These are phyloP conservation scores for Poeciliopsis infans DNA, from an alignment of 2,797 vertebrate species.

Conservation along the genomic window DNA sequence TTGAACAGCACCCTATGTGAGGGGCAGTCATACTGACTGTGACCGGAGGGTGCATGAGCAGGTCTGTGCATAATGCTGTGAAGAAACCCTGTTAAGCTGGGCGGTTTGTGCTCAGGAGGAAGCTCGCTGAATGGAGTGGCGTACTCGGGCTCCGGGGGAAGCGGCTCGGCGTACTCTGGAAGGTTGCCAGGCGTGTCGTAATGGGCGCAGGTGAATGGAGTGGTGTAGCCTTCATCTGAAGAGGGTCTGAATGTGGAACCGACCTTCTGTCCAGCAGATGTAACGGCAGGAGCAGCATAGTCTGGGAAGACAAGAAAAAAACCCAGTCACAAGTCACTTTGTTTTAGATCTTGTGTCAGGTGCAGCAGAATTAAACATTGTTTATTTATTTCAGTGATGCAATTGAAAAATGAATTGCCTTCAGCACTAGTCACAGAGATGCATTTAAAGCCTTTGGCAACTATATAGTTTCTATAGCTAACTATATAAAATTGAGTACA, in stretches of 20 bases:
- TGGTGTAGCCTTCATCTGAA: conserved; percentile 81
- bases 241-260: conserved; percentile 84
- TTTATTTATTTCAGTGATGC: not conserved
- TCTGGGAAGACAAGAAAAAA: conserved; percentile 66
- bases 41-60: not conserved
- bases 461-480: not conserved
- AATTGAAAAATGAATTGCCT: not conserved
- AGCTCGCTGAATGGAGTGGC: conserved; percentile 85
- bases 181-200: conserved; percentile 82
- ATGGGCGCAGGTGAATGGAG: conserved; percentile 82
- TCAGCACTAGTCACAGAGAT: not conserved
- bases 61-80: conserved; percentile 30
- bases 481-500: not conserved
- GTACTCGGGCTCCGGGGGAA: conserved; percentile 86
- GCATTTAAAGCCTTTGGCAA: not conserved
- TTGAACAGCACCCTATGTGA: conserved; percentile 74
- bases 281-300: conserved; percentile 82
- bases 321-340: not conserved
- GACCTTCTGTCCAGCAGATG: conserved; percentile 71
- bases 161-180: conserved; percentile 86
- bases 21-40: conserved; percentile 80
- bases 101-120: conserved; percentile 37
- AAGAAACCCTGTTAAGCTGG: conserved; percentile 3
- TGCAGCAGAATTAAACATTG: not conserved
- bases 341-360: too few species aligned